Evolutionary conservation across 2,113 vertebrate genomes (phyloP), one percentile per base, ranked within the genome.

Genomic region (Dinomys branickii): DNA sequence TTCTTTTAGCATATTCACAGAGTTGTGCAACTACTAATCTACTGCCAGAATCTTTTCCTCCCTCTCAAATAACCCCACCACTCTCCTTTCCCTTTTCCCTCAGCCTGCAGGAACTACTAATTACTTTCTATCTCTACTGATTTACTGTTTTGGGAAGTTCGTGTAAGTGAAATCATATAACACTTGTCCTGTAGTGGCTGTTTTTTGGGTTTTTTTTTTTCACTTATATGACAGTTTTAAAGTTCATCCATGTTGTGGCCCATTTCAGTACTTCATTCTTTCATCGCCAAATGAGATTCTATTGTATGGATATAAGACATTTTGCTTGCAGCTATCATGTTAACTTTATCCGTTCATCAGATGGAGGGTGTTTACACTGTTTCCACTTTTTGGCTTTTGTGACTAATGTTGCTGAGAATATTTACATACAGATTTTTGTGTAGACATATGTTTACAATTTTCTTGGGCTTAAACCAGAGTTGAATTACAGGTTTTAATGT

Each of bases 401-500:
- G 7, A 80, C 71, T 87, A 65, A 85, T 85, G 24, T 33, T 92
- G 69, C 59, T 78, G 41, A 54, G n/a, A 78, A 84, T 96, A 94
- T 82, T 90, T 73, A 44, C 41, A 69, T 69, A 69, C 30, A 90
- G 20, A 35, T 78, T 86, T 91, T 47, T 87, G 47, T 90, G 54
- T 50, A 75, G 52, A 87, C 4, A 38, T 71, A 82, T 90, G 75
- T 94, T 97, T 94, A 94, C n/a, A 91, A 26, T 92, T 47, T 86
- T 61, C n/a, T 69, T 69, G 33, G 75, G 6, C 10, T 81, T 44
- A 89, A 82, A 67, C 71, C 28, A 67, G 61, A 89, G 44, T 65
- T 7, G 3, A 90, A n/a, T 94, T 84, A 78, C 77, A 80, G 84
- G 84, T 94, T 58, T 88, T 52, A 83, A 13, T 83, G 44, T 91